phyloP scores from a whole-genome alignment of 2,797 vertebrate species.

The Pipistrellus nathusii region DNA sequence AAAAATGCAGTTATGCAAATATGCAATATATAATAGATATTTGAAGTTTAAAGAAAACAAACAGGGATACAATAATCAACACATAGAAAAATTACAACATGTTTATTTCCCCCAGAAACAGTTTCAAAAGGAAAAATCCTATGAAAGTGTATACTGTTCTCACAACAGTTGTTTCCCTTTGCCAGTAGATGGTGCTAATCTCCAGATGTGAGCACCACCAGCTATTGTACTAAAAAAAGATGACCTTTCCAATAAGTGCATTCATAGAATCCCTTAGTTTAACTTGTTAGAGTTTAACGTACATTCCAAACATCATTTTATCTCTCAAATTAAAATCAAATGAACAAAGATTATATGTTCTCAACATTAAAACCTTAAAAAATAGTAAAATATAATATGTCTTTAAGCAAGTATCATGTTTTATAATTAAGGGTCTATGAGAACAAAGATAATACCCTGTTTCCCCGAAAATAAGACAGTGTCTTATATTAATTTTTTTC shows the following conservation, averaged over 20 bases:
- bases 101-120: neutral
- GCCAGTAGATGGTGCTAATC: slow-evolving; percentile 77
- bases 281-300: neutral
- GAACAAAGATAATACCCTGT: slow-evolving; percentile 5
- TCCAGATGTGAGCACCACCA: slow-evolving; percentile 17
- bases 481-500: too few species aligned
- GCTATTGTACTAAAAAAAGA: neutral
- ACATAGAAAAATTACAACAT: neutral
- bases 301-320: slow-evolving; percentile 35
- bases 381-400: neutral
- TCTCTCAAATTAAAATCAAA: slow-evolving; percentile 53
- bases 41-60: slow-evolving; percentile 52
- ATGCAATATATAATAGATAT: neutral
- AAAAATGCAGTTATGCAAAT: slow-evolving; percentile 9
- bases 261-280: neutral
- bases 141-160: neutral
- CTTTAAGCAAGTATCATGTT: slow-evolving; percentile 3
- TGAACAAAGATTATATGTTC: slow-evolving; percentile 30
- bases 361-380: slow-evolving; percentile 46
- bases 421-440: slow-evolving; percentile 50
- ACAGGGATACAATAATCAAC: slow-evolving; percentile 27
- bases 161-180: neutral
- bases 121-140: slow-evolving; percentile 52
- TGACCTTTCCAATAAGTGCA: neutral
- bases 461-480: too few species aligned